Conservation (phyloP, 2,888 invertebrate species). For the Strigamia crassipes region DNA sequence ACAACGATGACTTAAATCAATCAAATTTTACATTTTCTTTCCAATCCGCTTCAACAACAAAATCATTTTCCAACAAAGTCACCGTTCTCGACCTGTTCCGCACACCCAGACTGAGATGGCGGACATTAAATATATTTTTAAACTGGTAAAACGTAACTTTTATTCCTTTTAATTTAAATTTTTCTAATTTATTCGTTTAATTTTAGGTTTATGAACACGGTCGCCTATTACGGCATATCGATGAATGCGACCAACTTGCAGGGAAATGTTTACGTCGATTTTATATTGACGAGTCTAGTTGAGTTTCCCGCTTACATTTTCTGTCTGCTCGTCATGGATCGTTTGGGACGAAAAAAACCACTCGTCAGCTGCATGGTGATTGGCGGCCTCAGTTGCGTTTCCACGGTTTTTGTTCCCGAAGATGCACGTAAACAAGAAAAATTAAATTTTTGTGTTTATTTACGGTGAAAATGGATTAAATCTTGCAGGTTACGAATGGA, state of each 20-base stretch:
- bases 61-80: not conserved
- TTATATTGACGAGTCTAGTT: conserved; percentile 49
- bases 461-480: not conserved
- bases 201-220: conserved; percentile 49
- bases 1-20: not conserved
- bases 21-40: not conserved
- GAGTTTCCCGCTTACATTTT: conserved; percentile 51
- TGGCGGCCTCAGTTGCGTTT: conserved; percentile 44
- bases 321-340: conserved; percentile 49
- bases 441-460: no score
- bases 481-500: conserved; percentile 45
- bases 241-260: conserved; percentile 51
- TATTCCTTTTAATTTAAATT: not conserved
- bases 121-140: conserved; percentile 48
- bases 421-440: not conserved
- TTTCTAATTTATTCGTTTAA: not conserved
- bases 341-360: conserved; percentile 48
- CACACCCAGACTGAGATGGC: conserved; percentile 46
- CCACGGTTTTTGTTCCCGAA: conserved; percentile 27
- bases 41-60: not conserved
- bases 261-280: conserved; percentile 49
- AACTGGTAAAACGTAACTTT: conserved; percentile 44
- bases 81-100: conserved; percentile 48
- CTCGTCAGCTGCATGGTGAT: conserved; percentile 48
- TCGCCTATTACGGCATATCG: conserved; percentile 51